Evolutionary conservation across 1,140 invertebrate genomes (phyloP).

Genomic region (Bombus huntii): DNA sequence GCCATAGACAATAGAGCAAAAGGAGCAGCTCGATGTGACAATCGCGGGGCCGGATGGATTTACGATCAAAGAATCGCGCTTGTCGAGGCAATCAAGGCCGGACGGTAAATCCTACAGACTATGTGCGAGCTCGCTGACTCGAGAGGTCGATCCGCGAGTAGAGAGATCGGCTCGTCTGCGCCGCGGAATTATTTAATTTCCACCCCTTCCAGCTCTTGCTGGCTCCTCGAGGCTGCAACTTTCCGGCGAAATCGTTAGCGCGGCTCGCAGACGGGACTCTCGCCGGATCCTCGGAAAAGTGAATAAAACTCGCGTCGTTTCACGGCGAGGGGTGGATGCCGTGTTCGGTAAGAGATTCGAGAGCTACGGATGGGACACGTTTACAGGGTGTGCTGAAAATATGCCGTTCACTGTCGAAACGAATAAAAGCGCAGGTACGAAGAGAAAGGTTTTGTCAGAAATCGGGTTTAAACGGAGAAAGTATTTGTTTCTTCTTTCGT

Average conservation of each 20-base stretch:
- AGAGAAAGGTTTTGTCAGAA: not conserved
- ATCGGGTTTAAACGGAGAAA: not conserved
- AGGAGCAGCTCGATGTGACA: not conserved
- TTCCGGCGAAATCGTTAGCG: slow-evolving; percentile 67
- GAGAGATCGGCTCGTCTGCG: slow-evolving; percentile 43
- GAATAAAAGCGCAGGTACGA: not conserved
- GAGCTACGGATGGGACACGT: slow-evolving; percentile 27
- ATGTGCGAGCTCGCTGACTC: not conserved
- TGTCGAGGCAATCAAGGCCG: slow-evolving; percentile 17
- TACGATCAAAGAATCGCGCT: slow-evolving; percentile 25
- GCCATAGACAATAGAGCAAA: not conserved
- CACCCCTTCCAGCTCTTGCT: slow-evolving; percentile 37
- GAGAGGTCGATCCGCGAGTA: slow-evolving; percentile 42
- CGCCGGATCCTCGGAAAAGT: slow-evolving; percentile 64
- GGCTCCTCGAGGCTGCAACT: slow-evolving; percentile 52
- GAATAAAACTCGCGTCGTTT: slow-evolving; percentile 70
- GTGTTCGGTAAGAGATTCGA: slow-evolving; percentile 28
- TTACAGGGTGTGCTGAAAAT: slow-evolving; percentile 43
- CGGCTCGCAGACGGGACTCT: slow-evolving; percentile 52
- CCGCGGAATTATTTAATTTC: slow-evolving; percentile 69
- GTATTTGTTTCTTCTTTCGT: not conserved
- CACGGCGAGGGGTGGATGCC: slow-evolving; percentile 33
- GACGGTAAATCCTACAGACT: slow-evolving; percentile 23
- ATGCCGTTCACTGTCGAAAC: not conserved
- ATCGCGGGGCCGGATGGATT: slow-evolving; percentile 10